A percentile compares a stretch with the other conserved stretches of the same genome.
phyloP scores from a whole-genome alignment of 2,797 vertebrate genomes.

The Hirundo rustica region DNA sequence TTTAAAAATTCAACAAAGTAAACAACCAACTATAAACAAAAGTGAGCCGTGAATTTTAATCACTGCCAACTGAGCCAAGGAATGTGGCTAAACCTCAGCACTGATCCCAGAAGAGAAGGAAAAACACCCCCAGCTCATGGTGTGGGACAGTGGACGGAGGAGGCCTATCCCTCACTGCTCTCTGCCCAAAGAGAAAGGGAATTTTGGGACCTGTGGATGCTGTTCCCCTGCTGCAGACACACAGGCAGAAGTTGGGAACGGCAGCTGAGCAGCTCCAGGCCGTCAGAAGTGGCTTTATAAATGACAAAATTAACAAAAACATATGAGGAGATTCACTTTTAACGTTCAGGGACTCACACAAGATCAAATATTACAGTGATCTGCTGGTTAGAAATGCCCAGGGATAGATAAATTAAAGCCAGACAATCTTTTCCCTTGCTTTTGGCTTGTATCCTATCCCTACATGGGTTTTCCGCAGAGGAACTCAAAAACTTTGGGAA shows the following conservation, averaged over 20 bases:
- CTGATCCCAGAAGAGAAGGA: neutral
- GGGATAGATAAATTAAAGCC: conserved; percentile 59
- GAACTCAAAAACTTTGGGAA: conserved; percentile 48
- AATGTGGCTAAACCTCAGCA: conserved; percentile 26
- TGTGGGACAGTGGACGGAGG: neutral
- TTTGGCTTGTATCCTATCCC: conserved; percentile 47
- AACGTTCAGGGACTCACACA: neutral
- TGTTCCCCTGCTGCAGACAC: neutral
- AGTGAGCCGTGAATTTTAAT: conserved; percentile 68
- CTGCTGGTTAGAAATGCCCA: conserved; percentile 35
- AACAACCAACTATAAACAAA: conserved; percentile 74
- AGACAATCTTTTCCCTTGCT: conserved; percentile 32
- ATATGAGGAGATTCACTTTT: neutral
- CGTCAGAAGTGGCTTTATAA: neutral
- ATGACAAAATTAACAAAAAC: conserved; percentile 22
- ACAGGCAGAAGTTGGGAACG: rapidly evolving
- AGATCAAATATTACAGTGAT: conserved; percentile 47
- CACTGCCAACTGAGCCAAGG: conserved; percentile 22
- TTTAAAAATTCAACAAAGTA: conserved; percentile 78
- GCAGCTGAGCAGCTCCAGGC: neutral
- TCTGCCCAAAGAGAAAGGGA: rapidly evolving
- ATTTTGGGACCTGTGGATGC: neutral
- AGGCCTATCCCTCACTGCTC: neutral
- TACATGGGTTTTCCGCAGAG: conserved; percentile 43
- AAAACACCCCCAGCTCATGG: neutral